Evolutionary conservation across 2,113 vertebrate genomes (phyloP).

Genomic region (Eudyptes chrysolophus): DNA sequence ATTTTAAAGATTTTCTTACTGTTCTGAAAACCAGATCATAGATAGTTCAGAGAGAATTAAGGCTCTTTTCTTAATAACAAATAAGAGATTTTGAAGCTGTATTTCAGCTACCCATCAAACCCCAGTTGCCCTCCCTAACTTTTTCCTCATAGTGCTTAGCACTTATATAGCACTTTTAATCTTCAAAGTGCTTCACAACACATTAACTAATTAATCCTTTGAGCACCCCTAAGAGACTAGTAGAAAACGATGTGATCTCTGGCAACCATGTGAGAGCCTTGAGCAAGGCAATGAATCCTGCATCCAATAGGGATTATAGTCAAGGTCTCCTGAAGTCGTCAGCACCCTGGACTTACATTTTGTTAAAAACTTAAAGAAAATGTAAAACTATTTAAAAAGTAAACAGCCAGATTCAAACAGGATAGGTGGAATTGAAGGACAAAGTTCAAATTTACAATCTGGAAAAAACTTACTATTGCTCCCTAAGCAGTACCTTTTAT

Average conservation of each 20-base stretch:
- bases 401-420: not conserved
- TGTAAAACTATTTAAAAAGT: not conserved
- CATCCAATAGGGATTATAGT: not conserved
- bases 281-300: conserved; percentile 21
- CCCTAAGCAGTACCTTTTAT: not conserved
- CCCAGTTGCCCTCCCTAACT: not conserved
- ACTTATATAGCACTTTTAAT: conserved; percentile 32
- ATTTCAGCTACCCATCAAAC: not conserved
- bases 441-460: not conserved
- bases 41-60: conserved; percentile 13
- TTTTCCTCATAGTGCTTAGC: not conserved
- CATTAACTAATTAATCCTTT: conserved; percentile 58
- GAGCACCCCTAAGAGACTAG: conserved; percentile 29
- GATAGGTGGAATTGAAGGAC: not conserved
- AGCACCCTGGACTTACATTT: not conserved
- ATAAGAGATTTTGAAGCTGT: not conserved
- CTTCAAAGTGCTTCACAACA: conserved; percentile 48
- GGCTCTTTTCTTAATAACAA: not conserved
- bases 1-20: conserved; percentile 29
- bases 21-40: conserved; percentile 16
- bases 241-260: not conserved
- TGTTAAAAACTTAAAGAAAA: not conserved
- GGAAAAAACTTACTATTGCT: not conserved
- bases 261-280: not conserved
- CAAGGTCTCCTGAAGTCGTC: conserved; percentile 2